A percentile compares a stretch with the other conserved stretches of the same genome.
Evolutionary conservation across 2,888 invertebrate species (phyloP).

Genomic region (Acanthosoma haemorrhoidale): DNA sequence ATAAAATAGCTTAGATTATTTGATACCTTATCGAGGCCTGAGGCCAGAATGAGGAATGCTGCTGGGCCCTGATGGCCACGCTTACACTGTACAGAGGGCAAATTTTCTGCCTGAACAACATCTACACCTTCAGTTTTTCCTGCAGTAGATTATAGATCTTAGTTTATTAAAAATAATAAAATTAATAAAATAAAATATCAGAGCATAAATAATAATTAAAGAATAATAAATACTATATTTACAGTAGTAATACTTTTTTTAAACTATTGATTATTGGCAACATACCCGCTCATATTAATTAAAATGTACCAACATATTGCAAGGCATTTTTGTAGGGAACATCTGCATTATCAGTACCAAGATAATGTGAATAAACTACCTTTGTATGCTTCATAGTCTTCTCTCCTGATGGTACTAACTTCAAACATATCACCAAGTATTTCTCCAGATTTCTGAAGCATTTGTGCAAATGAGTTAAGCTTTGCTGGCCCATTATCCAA

Average conservation of each 20-base stretch:
- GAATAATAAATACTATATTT: no score
- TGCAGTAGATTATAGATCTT: conserved; percentile 25
- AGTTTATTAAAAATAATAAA: no score
- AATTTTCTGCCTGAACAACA: conserved; percentile 68
- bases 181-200: no score
- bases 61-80: conserved; percentile 81
- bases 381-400: conserved; percentile 63
- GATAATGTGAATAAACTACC: no score
- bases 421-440: conserved; percentile 75
- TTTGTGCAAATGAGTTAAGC: conserved; percentile 51
- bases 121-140: conserved; percentile 76
- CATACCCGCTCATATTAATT: not conserved
- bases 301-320: no score
- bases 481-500: conserved; percentile 60
- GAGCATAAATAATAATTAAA: no score
- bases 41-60: conserved; percentile 77
- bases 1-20: no score
- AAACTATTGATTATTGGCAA: no score
- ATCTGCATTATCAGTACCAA: no score
- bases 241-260: no score
- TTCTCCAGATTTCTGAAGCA: conserved; percentile 64
- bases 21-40: conserved; percentile 67
- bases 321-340: no score
- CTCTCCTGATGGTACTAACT: conserved; percentile 66
- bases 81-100: conserved; percentile 60